Base-by-base conservation (phyloP, 1,140 invertebrate genomes). In the Ceratina japonica region DNA sequence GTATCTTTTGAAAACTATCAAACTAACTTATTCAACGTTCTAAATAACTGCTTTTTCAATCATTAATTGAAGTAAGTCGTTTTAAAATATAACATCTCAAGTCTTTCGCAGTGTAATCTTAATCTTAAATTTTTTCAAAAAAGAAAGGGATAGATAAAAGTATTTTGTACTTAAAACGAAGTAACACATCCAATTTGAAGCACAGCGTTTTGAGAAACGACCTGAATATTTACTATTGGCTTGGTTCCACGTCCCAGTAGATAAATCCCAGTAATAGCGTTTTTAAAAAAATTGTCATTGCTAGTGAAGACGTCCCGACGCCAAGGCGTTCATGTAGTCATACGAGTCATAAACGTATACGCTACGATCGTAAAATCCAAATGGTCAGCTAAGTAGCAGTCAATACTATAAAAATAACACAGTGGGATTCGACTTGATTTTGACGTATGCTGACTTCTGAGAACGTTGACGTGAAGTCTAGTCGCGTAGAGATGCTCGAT, bases 241-340 rank as follows among this genome's bases (percentile, higher is more conserved):
- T 12, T 8, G 7, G 0, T 3, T 63, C 3, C 0, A 13, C 4
- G 0, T 3, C 49, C 8, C 0, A 13, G 3, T 49, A 12, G 72
- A 65, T 56, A 51, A 54, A 54, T 64, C 24, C n/a, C 24, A 22
- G 13, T 65, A 54, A 31, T 74, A 52, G 44, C 27, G 49, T 75
- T 75, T 44, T 44, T 7, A 3, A 44, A 56, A 66, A 75, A 56
- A 66, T 65, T 31, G 27, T 54, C 22, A 62, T 65, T 18, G 8
- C 62, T 56, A 24, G 16, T 12, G 4, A 10, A 10, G 51, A 65
- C 51, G 7, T 49, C 5, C 0, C 16, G 63, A 52, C 31, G 73
- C 73, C 73, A 12, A 15, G 31, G 20, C 15, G 44, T 20, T 75
- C 52, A 5, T 75, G 66, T 75, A 27, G 16, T 75, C 16, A 10